phyloP scores from a whole-genome alignment of 2,888 invertebrate species.

The Notodonta ziczac region DNA sequence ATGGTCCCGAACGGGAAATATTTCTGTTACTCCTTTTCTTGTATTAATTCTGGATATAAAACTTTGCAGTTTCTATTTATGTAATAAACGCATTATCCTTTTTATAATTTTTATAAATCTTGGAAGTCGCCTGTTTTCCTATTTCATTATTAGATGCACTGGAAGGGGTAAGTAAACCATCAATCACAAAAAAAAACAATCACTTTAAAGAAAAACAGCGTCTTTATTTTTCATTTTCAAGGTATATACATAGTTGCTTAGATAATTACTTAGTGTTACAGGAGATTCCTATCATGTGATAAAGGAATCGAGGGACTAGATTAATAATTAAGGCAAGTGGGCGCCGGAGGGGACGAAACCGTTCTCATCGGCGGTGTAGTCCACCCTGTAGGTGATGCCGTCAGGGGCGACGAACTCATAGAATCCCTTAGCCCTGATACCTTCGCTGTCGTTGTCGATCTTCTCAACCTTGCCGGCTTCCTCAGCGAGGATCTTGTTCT shows the following conservation, averaged over 20 bases:
- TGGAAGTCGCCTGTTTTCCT: too few species aligned
- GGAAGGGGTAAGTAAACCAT: too few species aligned
- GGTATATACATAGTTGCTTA: neutral
- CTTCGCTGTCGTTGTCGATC: conserved; percentile 58
- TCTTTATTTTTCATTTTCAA: conserved; percentile 6
- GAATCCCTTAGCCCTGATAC: conserved; percentile 71
- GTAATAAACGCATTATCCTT: too few species aligned
- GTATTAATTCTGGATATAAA: too few species aligned
- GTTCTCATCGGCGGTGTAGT: conserved; percentile 78
- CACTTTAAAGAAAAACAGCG: neutral
- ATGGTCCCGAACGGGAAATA: too few species aligned
- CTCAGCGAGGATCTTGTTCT: conserved; percentile 77
- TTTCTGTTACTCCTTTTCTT: too few species aligned
- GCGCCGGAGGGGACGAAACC: conserved; percentile 68
- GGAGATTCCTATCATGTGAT: conserved; percentile 1
- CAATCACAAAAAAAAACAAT: neutral
- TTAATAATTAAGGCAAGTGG: conserved; percentile 61
- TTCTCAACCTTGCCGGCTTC: conserved; percentile 71
- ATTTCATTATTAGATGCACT: too few species aligned
- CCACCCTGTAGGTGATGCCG: conserved; percentile 76
- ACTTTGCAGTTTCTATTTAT: too few species aligned
- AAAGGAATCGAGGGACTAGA: conserved; percentile 37
- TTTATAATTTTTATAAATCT: too few species aligned
- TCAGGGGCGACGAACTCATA: conserved; percentile 74
- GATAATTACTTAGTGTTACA: neutral